These are phyloP conservation scores for Xestoiulus laeticollis DNA, from an alignment of 2,888 invertebrate genomes.

Conservation along the genomic window DNA sequence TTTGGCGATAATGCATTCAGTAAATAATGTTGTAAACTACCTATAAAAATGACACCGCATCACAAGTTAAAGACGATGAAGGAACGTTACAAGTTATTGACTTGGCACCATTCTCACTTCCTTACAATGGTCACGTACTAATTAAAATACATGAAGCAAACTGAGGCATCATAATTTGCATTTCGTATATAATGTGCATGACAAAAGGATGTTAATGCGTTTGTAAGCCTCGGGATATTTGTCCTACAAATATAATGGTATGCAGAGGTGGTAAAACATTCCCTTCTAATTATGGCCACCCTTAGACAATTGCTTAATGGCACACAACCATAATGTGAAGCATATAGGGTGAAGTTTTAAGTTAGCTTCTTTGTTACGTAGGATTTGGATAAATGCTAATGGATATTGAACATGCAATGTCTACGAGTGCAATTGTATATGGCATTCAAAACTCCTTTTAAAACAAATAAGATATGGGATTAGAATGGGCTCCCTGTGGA, in stretches of 20 bases:
- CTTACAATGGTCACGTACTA: background rate
- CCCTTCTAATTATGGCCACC: background rate
- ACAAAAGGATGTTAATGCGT: background rate
- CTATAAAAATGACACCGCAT: background rate
- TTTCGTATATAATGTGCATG: background rate
- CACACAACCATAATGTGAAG: background rate
- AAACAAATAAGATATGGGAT: no score
- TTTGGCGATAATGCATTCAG: background rate
- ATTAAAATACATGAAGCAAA: background rate
- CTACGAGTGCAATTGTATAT: no score
- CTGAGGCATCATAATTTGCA: background rate
- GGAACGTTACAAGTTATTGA: background rate
- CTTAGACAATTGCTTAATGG: background rate
- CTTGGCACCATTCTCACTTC: background rate
- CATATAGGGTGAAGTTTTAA: background rate
- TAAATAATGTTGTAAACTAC: background rate
- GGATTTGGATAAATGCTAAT: background rate
- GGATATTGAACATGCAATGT: no score
- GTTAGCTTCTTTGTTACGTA: background rate
- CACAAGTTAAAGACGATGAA: background rate
- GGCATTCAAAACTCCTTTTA: no score
- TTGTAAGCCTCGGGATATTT: background rate
- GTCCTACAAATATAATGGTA: background rate
- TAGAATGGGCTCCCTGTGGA: no score
- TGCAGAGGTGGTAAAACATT: background rate